Conservation (phyloP, 1,140 invertebrate genomes). For the Bombus turneri region DNA sequence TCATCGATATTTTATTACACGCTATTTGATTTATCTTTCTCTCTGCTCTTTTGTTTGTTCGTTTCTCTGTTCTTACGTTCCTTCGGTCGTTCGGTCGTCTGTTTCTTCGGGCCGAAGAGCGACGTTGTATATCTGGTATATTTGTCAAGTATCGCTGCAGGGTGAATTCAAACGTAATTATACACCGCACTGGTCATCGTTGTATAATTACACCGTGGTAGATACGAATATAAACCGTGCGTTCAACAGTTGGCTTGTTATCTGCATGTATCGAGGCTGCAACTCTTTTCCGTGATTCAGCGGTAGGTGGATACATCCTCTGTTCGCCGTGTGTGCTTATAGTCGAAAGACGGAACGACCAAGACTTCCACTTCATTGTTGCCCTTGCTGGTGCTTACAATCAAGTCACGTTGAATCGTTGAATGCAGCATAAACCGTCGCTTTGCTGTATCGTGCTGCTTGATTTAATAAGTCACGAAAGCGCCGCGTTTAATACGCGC, state of each 20-base stretch:
- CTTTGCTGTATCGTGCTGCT: background rate
- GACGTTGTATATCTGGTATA: too few species aligned
- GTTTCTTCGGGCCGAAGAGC: too few species aligned
- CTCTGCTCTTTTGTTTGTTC: background rate
- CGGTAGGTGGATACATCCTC: background rate
- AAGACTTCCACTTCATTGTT: conserved; percentile 5
- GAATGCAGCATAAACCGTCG: conserved; percentile 9
- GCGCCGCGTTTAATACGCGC: conserved; percentile 15
- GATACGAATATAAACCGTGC: conserved; percentile 27
- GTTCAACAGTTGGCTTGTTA: background rate
- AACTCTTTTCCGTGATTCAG: too few species aligned
- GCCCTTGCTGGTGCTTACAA: conserved; percentile 23
- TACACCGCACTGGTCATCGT: conserved; percentile 21
- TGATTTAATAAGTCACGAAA: conserved; percentile 48
- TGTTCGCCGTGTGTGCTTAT: background rate
- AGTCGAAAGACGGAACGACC: background rate
- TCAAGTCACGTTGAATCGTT: conserved; percentile 53
- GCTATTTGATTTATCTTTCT: background rate
- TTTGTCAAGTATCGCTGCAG: conserved; percentile 28
- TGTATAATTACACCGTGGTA: conserved; percentile 41
- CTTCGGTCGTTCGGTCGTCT: too few species aligned
- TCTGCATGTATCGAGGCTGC: too few species aligned
- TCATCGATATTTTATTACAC: background rate
- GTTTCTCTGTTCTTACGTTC: too few species aligned
- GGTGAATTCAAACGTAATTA: conserved; percentile 21